Evolutionary conservation across 2,888 invertebrate genomes (phyloP).

Genomic region (Caenorhabditis sinica): DNA sequence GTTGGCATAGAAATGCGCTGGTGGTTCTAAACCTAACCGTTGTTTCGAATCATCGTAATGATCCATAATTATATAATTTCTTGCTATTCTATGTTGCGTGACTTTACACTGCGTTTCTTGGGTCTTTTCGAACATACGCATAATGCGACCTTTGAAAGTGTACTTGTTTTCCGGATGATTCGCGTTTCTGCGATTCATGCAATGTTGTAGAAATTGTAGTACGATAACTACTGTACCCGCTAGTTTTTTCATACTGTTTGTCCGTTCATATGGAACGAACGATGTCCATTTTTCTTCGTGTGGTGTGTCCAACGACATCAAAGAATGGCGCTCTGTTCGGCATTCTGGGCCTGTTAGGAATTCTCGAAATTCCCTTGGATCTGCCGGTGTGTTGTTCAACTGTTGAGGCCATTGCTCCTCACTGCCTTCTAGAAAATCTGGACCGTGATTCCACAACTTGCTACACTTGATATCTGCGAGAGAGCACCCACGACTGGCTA

Average conservation of each 20-base stretch:
- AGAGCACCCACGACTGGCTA: conserved; percentile 73
- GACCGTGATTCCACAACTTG: conserved; percentile 38
- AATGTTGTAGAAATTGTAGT: too few relatives aligned
- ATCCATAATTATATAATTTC: neutral
- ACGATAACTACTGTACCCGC: too few relatives aligned
- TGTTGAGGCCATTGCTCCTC: conserved; percentile 2
- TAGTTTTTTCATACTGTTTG: too few relatives aligned
- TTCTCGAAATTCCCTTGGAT: neutral
- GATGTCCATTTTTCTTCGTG: too few relatives aligned
- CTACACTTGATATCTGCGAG: conserved; percentile 14
- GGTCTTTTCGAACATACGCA: too few relatives aligned
- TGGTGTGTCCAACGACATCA: neutral
- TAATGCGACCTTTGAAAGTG: too few relatives aligned
- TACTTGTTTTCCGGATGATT: too few relatives aligned
- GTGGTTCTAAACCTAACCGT: neutral
- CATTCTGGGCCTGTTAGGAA: neutral
- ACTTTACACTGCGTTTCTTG: too few relatives aligned
- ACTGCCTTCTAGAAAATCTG: conserved; percentile 1
- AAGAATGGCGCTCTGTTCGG: too few relatives aligned
- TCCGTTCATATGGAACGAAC: too few relatives aligned
- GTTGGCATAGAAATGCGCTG: neutral
- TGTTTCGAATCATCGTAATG: neutral
- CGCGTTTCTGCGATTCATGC: too few relatives aligned
- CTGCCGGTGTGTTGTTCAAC: neutral
- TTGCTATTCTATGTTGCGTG: too few relatives aligned